Evolutionary conservation across 2,888 invertebrate genomes (phyloP), one percentile per base, ranked within the genome.

Genomic region (Eupelmus urozonus): DNA sequence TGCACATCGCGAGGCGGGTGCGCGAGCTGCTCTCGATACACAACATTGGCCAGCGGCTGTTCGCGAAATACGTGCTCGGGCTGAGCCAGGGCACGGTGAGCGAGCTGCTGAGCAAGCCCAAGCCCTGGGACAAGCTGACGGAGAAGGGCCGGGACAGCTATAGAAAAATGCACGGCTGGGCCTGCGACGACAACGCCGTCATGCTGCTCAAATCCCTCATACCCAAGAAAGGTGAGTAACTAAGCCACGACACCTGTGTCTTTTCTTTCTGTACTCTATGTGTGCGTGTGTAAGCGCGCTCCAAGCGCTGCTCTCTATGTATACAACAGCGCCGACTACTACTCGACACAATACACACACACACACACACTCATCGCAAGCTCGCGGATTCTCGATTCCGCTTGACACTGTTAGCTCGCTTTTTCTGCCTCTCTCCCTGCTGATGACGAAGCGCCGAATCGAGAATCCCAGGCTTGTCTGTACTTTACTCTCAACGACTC

Each of bases 81-180:
- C 91, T 97, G 81, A 98, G 95, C 81, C 99, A 99, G 90, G 99
- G 99, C 79, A 99, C 99, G 27, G 98, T 99, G 63, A 98, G 98
- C 82, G 99, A 99, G 91, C 92, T 99, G 86, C 93, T 99, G 81
- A 98, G 98, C 84, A 99, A 99, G 90, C 99, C 99, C 73, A 98
- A 99, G 90, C 98, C 98, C 16, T 99, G 99, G 99, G 98, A 98
- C 92, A 99, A 99, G 91, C 92, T 99, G 88, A 99, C 99, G 77
- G 99, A 99, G 92, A 99, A 99, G 90, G 99, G 99, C 45, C 93
- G 99, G 74, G 99, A 99, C 92, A 98, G 98, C 85, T 99, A 99
- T 92, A 93, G 99, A 87, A 98, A 99, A 92, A 99, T 99, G 98
- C 98, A 98, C 91, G 97, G 97, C 86, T 99, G 99, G 99, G 97